phyloP scores from a whole-genome alignment of 1,140 invertebrate species.

The Caenorhabditis remanei region DNA sequence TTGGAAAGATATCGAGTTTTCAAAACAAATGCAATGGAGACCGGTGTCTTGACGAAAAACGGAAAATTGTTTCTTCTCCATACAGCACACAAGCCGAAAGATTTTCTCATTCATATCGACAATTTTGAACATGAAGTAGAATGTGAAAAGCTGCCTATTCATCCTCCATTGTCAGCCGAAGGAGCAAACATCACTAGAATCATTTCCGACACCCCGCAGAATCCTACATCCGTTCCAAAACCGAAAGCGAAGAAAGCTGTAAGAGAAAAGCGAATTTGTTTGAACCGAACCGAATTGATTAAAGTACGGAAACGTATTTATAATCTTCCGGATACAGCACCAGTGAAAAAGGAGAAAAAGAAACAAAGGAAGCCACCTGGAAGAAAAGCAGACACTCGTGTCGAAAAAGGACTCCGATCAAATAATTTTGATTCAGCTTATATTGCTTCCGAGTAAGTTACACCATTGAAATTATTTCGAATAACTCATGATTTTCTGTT shows the following conservation, averaged over 20 bases:
- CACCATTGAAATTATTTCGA: background rate
- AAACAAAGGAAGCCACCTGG: background rate
- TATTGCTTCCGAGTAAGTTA: conserved; percentile 6
- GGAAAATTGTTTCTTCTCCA: background rate
- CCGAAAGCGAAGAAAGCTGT: background rate
- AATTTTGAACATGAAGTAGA: background rate
- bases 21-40: background rate
- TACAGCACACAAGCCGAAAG: background rate
- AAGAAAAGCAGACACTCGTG: background rate
- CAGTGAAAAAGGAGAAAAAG: background rate
- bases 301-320: background rate
- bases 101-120: background rate
- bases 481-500: background rate
- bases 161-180: background rate
- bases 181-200: background rate
- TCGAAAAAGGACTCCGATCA: background rate
- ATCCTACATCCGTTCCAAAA: background rate
- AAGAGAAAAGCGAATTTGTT: background rate
- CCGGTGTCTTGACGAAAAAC: background rate
- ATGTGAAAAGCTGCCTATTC: background rate
- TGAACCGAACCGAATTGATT: background rate
- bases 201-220: background rate
- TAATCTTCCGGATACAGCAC: background rate
- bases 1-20: background rate
- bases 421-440: background rate